Conservation (phyloP, 2,797 vertebrate species). For the Gambusia yucatana region DNA sequence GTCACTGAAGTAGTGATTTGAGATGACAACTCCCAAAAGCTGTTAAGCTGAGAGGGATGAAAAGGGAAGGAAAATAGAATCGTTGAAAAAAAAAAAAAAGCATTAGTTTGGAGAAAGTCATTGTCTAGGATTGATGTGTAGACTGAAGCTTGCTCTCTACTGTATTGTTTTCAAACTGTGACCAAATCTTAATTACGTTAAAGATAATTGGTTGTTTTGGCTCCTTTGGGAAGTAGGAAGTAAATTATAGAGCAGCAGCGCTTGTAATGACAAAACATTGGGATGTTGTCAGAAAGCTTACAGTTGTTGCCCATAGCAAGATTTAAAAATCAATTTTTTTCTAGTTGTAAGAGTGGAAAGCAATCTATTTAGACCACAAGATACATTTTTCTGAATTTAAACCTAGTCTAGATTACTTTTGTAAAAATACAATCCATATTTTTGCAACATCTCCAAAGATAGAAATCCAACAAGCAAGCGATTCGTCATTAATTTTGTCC, state of each 20-base stretch:
- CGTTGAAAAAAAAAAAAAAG: background rate
- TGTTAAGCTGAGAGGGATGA: conserved; percentile 19
- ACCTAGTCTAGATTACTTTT: background rate
- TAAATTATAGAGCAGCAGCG: conserved; percentile 15
- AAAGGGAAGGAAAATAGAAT: conserved; percentile 8
- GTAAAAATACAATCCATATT: background rate
- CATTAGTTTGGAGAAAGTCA: conserved; percentile 4
- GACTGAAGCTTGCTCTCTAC: conserved; percentile 5
- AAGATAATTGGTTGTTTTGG: conserved; percentile 15
- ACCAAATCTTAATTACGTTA: background rate
- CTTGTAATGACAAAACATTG: conserved; percentile 15
- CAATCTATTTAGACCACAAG: background rate
- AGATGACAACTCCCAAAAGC: conserved; percentile 34
- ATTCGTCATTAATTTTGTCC: background rate
- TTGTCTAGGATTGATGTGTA: conserved; percentile 10
- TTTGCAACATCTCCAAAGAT: background rate
- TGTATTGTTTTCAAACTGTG: conserved; percentile 17
- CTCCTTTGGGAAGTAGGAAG: conserved; percentile 13
- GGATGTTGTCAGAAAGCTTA: conserved; percentile 6
- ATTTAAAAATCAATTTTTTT: background rate
- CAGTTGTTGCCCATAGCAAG: background rate
- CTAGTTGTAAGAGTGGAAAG: background rate
- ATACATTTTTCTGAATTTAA: background rate
- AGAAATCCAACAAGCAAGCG: no score
- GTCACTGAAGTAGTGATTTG: conserved; percentile 27